Evolutionary conservation across 2,797 vertebrate genomes (phyloP), one percentile per base, ranked within the genome.

Genomic region (Microcaecilia unicolor): DNA sequence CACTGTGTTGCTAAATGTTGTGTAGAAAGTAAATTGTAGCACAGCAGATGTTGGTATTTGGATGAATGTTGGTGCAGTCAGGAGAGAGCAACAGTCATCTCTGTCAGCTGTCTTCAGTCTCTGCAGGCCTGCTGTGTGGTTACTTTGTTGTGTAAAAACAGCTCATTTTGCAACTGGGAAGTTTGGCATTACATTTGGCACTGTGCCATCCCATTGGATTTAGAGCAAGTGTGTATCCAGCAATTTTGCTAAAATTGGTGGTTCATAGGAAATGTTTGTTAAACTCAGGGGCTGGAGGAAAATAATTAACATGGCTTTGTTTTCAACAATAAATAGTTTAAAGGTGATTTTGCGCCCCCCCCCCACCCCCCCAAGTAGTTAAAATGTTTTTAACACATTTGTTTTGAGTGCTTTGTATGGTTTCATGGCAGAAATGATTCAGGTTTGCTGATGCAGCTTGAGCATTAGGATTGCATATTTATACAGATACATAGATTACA

Each of bases 11-110:
- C 79, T 92, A 89, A 90, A 87, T 91, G 91, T 90, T 86, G 82
- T 87, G 89, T 86, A 89, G 89, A 87, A 91, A 89, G 88, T 88
- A 90, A 92, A 91, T 89, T 85, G 83, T 77, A 74, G 60, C 71
- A 70, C 80, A 84, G 72, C 90, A 93, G 89, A 91, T 94, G 91
- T 93, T 80, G 74, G 61, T 61, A 50, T 64, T 64, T 65, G 70
- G 67, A 80, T 79, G 78, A 78, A 73, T 81, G 76, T 70, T 67
- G 40, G 44, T 70, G 67, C 61, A 67, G 72, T 67, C 59, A 78
- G 79, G 77, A 72, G 80, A 76, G 72, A 61, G 72, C 68, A 71
- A 77, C 58, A 67, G 81, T 75, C 55, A 81, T 86, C 71, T 83
- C 84, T 67, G 82, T 84, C 78, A 74, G 81, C 86, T 73, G 76